phyloP scores from a whole-genome alignment of 2,888 invertebrate genomes.

The Lingula anatina region DNA sequence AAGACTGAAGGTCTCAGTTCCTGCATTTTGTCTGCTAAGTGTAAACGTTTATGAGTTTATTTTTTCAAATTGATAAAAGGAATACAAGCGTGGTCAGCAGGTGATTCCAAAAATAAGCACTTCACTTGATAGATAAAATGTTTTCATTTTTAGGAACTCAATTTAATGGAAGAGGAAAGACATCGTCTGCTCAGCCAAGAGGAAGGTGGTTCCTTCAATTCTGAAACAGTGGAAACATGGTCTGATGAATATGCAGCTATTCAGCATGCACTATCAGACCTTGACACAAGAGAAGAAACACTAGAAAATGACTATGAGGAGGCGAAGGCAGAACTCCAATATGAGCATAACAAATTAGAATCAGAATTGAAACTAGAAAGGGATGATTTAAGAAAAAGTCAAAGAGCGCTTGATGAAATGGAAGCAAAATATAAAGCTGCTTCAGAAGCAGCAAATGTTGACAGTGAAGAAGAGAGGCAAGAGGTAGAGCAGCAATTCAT shows the following conservation, averaged over 20 bases:
- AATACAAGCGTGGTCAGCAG: too few relatives aligned
- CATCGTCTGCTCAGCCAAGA: too few relatives aligned
- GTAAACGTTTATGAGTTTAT: too few relatives aligned
- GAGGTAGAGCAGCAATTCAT: constrained; percentile 16
- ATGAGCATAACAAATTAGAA: not conserved
- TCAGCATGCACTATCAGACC: not conserved
- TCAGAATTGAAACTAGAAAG: not conserved
- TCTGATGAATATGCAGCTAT: not conserved
- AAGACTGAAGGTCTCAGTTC: too few relatives aligned
- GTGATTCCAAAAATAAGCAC: too few relatives aligned
- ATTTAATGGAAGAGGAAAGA: too few relatives aligned
- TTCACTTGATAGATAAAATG: too few relatives aligned
- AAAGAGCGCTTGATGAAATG: not conserved
- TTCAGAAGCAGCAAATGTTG: not conserved
- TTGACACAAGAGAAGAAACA: not conserved
- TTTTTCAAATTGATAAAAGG: too few relatives aligned
- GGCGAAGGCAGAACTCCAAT: not conserved
- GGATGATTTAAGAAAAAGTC: not conserved
- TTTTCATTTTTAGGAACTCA: too few relatives aligned
- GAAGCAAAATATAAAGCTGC: not conserved
- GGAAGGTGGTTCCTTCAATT: too few relatives aligned
- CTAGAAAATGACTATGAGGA: not conserved
- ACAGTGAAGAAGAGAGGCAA: constrained; percentile 16
- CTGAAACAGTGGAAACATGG: too few relatives aligned
- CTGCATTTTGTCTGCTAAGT: too few relatives aligned